Evolutionary conservation across 2,113 vertebrate genomes (phyloP).

Genomic region (Xenotilapia leptura): DNA sequence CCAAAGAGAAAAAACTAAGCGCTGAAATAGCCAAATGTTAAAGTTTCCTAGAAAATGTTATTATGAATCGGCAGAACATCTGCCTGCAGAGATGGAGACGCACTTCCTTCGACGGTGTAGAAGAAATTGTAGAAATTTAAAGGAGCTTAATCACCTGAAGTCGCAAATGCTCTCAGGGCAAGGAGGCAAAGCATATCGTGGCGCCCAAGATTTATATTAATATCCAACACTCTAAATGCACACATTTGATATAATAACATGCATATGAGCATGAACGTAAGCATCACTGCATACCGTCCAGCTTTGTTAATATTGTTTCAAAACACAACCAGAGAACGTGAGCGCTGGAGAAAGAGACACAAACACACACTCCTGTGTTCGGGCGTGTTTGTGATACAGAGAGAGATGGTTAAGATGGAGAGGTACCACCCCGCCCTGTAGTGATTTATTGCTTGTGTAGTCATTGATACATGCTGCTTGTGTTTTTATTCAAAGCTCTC

Average conservation of each 20-base stretch:
- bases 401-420: not conserved
- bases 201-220: not conserved
- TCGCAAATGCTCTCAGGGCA: not conserved
- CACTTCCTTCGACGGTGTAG: not conserved
- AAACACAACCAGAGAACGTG: not conserved
- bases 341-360: not conserved
- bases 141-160: not conserved
- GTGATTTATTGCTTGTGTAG: not conserved
- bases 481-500: conserved; percentile 5
- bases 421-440: not conserved
- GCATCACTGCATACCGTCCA: not conserved
- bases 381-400: not conserved
- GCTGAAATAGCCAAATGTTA: not conserved
- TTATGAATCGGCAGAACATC: not conserved
- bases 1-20: not conserved
- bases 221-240: not conserved
- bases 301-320: not conserved
- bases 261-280: not conserved
- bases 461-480: not conserved
- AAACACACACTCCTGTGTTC: not conserved
- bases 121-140: not conserved
- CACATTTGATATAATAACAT: not conserved
- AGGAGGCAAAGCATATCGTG: not conserved
- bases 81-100: not conserved
- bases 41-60: not conserved